Conservation (phyloP, 1,140 invertebrate species). For the Microvelia longipes region DNA sequence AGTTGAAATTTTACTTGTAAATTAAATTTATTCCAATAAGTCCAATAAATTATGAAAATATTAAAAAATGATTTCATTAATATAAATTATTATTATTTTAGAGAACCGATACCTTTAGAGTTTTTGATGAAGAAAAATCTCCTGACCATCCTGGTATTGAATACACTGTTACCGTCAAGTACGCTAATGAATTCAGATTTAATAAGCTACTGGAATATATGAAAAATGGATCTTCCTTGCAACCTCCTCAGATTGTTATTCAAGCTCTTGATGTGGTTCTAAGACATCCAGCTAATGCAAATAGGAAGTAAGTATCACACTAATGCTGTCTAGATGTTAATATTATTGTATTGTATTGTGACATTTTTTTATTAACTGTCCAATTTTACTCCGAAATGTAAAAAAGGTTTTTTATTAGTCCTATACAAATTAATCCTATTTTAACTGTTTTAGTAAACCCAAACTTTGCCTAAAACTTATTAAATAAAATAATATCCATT, state of each 20-base stretch:
- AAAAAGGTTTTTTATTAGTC: not conserved
- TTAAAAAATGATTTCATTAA: no score
- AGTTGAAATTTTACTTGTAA: no score
- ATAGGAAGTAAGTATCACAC: conserved; percentile 3
- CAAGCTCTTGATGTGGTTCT: conserved; percentile 74
- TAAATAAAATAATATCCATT: no score
- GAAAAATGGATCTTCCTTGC: conserved; percentile 27
- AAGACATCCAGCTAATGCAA: conserved; percentile 33
- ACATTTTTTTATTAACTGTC: not conserved
- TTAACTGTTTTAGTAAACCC: not conserved
- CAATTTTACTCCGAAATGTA: not conserved
- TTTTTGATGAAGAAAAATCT: conserved; percentile 29
- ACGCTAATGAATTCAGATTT: conserved; percentile 31
- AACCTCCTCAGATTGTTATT: conserved; percentile 45
- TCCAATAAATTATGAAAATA: no score
- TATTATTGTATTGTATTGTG: not conserved
- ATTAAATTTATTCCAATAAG: no score
- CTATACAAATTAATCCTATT: not conserved
- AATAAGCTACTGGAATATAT: conserved; percentile 34
- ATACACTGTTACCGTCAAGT: conserved; percentile 42
- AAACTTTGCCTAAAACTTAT: no score
- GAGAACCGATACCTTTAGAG: conserved; percentile 15
- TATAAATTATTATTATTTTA: conserved; percentile 10
- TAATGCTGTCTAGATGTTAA: conserved; percentile 8
- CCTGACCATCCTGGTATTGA: conserved; percentile 25